A percentile compares a stretch with the other conserved stretches of the same genome.
Evolutionary conservation across 2,888 invertebrate species (phyloP).

Genomic region (Eilema sororculum): DNA sequence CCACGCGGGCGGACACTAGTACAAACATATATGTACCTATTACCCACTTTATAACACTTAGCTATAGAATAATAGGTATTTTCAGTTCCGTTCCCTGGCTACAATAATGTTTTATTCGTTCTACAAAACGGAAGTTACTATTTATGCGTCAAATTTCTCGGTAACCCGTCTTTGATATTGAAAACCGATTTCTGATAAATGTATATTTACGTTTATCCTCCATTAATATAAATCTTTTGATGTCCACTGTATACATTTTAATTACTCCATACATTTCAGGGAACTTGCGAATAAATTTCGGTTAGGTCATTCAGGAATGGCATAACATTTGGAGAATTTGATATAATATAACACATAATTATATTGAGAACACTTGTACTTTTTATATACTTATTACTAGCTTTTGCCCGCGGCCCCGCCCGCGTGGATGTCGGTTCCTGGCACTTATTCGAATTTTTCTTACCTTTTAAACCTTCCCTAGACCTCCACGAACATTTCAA

Average conservation of each 20-base stretch:
- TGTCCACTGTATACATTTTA: conserved; percentile 22
- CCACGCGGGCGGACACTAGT: too few species aligned
- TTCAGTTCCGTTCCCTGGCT: neutral
- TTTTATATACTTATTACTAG: too few species aligned
- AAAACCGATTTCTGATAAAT: conserved; percentile 18
- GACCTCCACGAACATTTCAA: too few species aligned
- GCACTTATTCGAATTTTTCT: too few species aligned
- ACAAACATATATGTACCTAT: too few species aligned
- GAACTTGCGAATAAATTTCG: conserved; percentile 10
- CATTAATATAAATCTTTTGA: conserved; percentile 26
- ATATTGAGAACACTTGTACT: too few species aligned
- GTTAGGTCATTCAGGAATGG: neutral
- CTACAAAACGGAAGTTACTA: neutral
- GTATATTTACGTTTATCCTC: conserved; percentile 17
- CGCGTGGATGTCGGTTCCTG: too few species aligned
- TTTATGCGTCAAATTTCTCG: conserved; percentile 9
- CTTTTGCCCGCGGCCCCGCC: too few species aligned
- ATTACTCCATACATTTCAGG: conserved; percentile 19
- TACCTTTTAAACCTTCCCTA: too few species aligned
- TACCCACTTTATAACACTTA: neutral
- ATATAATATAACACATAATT: too few species aligned
- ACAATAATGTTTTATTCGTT: neutral
- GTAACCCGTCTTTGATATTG: conserved; percentile 19
- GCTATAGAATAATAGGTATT: neutral
- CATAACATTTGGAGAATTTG: neutral